Percentiles rank a stretch among this genome's conserved stretches.
Evolutionary conservation across 2,888 invertebrate genomes (phyloP).

Genomic region (Drosophila antonietae): DNA sequence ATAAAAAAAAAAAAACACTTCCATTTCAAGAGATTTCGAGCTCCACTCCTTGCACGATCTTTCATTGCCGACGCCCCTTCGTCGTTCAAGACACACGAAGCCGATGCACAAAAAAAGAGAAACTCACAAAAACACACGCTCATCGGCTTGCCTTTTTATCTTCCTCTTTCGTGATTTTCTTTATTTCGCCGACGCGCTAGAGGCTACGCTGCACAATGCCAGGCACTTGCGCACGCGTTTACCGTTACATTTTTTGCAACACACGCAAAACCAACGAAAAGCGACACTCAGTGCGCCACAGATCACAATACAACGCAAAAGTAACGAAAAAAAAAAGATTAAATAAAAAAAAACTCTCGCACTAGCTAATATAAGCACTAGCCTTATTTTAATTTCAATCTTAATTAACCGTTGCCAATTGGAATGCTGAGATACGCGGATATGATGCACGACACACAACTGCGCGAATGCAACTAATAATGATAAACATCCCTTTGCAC

Average conservation of each 20-base stretch:
- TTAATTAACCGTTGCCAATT: too few relatives aligned
- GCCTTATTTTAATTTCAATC: not conserved
- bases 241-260: not conserved
- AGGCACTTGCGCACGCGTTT: not conserved
- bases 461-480: not conserved
- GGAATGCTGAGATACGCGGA: too few relatives aligned
- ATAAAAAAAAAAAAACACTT: not conserved
- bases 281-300: not conserved
- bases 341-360: not conserved
- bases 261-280: not conserved
- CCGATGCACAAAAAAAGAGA: not conserved
- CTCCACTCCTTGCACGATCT: not conserved
- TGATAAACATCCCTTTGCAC: not conserved
- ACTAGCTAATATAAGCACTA: not conserved
- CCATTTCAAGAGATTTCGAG: not conserved
- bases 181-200: not conserved
- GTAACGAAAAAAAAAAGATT: not conserved
- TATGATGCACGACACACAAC: too few relatives aligned
- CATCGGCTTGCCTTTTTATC: not conserved
- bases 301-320: not conserved
- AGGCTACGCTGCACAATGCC: not conserved
- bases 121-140: not conserved
- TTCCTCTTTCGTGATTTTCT: not conserved
- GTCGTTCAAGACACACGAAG: not conserved
- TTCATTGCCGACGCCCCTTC: not conserved